phyloP scores from a whole-genome alignment of 2,797 vertebrate genomes.

The Spinibarbus caldwelli region DNA sequence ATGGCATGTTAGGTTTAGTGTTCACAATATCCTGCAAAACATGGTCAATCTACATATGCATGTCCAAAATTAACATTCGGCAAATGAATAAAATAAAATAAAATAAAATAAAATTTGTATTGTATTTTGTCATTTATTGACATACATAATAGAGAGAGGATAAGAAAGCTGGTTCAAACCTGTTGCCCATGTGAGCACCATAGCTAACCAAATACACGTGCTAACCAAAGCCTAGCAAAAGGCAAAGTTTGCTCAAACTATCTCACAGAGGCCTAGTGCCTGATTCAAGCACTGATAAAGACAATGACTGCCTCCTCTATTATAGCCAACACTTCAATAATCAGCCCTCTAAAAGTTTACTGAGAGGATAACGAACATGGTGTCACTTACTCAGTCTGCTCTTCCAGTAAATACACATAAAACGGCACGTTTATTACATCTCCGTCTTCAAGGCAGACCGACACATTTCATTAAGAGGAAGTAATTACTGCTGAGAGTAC shows the following conservation, averaged over 20 bases:
- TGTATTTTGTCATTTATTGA: slow-evolving; percentile 1
- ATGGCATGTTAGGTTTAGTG: too few species aligned
- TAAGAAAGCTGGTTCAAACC: not conserved
- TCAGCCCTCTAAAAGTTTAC: slow-evolving; percentile 46
- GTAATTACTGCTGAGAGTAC: slow-evolving; percentile 44
- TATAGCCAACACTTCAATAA: slow-evolving; percentile 22
- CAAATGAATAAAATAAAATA: not conserved
- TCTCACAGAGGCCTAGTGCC: not conserved
- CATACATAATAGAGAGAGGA: not conserved
- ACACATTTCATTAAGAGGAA: slow-evolving; percentile 53
- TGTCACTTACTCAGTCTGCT: slow-evolving; percentile 24
- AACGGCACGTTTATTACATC: slow-evolving; percentile 18
- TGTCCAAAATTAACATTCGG: too few species aligned
- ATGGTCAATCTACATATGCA: not conserved
- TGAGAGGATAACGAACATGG: slow-evolving; percentile 48
- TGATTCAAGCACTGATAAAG: slow-evolving; percentile 9
- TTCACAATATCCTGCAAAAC: not conserved
- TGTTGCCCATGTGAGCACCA: not conserved
- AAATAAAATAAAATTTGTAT: not conserved
- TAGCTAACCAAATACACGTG: too few species aligned
- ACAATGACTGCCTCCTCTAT: slow-evolving; percentile 1
- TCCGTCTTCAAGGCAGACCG: slow-evolving; percentile 26
- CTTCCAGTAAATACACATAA: slow-evolving; percentile 33
- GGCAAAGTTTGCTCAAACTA: not conserved
- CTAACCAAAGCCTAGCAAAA: not conserved